Base-by-base conservation (phyloP, 23 tunicate species). In the Diplosoma virens region DNA sequence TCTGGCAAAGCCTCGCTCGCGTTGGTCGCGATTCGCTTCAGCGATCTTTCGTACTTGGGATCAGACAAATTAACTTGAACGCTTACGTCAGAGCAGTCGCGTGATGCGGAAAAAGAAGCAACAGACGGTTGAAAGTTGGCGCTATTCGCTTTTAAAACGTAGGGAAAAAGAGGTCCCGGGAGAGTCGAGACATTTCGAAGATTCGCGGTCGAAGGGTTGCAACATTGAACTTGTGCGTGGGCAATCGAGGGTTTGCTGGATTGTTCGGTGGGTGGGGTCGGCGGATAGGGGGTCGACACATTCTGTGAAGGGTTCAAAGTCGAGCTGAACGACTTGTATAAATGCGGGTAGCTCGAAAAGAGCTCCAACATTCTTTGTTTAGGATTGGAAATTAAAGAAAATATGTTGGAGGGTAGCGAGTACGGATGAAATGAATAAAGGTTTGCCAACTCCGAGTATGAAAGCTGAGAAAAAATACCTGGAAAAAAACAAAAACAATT, bases 141-240 rank as follows among this genome's bases (percentile, higher is more conserved):
- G 17, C 77, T 28, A 22, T 84, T 77, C 7, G 78, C 67, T 18
- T 37, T 25, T 26, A 84, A 32, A 7, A 47, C 53, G 53, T 76
- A 84, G 21, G 89, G 89, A 77, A 84, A 84, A 17, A 56, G 73
- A 1, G 56, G 46, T 6, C 81, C 41, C 1, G 77, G 58, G 4
- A 36, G 66, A 23, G 54, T 33, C n/a, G 89, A 58, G 20, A 84
- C 28, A 25, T 24, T 33, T 20, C 72, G 29, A 3, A 67, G 17
- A 35, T 84, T 79, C 17, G 69, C 83, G 7, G 78, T 70, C 24
- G 75, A 61, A 3, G 94, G 94, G 46, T 87, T 87, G 78, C 75
- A 60, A 65, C 94, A 87, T 76, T 87, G 94, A 17, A 87, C 59
- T 37, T 87, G 94, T 2, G 84, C 94, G 41, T 87, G 79, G 1